Base-by-base conservation (phyloP, 1,140 invertebrate genomes). In the Camponotus pennsylvanicus region DNA sequence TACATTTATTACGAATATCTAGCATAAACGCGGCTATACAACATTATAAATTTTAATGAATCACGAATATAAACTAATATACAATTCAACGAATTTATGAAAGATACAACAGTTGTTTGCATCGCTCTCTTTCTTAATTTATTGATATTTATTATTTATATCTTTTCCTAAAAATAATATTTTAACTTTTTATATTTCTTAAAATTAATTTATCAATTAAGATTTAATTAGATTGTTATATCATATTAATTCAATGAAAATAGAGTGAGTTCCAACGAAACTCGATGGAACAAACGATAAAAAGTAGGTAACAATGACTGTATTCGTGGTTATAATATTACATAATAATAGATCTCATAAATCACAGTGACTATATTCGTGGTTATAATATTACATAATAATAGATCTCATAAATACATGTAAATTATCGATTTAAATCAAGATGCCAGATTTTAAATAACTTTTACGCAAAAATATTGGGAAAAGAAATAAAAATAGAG, bases 1-100 rank as follows among this genome's bases (percentile, higher is more conserved):
- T 11, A 40, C 55, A n/a, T 61, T 37, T 40, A 11, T 59, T 13
- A 40, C 32, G 32, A 57, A n/a, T 9, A 5, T 40, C 11, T 1
- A 45, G 21, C 3, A 32, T 49, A 52, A 52, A 75, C 7, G 21
- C 18, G 34, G 1, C 13, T n/a, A 37, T 15, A n/a, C 1, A 75
- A 59, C 13, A 40, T 75, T 3, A 40, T 27, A 27, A 75, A 59
- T 57, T 57, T 59, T 75, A 75, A 21, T 40, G 6, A 75, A 18
- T 52, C 49, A 7, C 7, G 32, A 13, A 59, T 37, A 1, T 75
- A 27, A 55, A 75, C 13, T 61, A 11, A 61, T 13, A 21, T 59
- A 57, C 9, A 21, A n/a, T 8, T 21, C 6, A 59, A 21, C 0
- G 3, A 32, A 7, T 34, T 59, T 9, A 59, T 3, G 13, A 75